phyloP scores from a whole-genome alignment of 2,113 vertebrate genomes.

The Dendrocopos noguchii region DNA sequence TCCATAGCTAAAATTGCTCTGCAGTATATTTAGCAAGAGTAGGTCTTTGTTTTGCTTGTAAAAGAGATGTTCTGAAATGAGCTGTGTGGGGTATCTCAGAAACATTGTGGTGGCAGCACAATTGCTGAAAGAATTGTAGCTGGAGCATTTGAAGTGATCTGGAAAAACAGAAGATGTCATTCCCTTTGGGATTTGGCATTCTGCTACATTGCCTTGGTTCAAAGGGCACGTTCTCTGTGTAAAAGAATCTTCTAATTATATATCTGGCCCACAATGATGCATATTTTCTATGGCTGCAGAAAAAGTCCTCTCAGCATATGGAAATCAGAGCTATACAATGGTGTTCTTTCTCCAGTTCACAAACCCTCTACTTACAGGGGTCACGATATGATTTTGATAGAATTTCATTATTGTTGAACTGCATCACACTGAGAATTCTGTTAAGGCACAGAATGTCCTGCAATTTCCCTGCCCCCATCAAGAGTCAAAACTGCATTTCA shows the following conservation, averaged over 20 bases:
- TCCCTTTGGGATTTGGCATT: constrained; percentile 56
- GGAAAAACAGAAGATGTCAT: constrained; percentile 53
- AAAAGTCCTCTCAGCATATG: constrained; percentile 17
- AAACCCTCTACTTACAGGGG: neutral
- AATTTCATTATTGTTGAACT: neutral
- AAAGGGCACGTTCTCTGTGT: constrained; percentile 51
- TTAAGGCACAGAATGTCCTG: neutral
- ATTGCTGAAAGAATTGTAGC: neutral
- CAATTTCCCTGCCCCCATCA: neutral
- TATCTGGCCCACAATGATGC: constrained; percentile 27
- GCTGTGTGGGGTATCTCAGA: constrained; percentile 29
- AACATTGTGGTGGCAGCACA: neutral
- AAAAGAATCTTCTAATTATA: constrained; percentile 50
- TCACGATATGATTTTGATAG: constrained; percentile 1
- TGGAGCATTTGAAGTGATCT: constrained; percentile 19
- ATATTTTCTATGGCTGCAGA: constrained; percentile 22
- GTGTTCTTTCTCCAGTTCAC: constrained; percentile 11
- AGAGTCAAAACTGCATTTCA: neutral
- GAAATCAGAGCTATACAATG: constrained; percentile 2
- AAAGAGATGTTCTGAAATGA: neutral
- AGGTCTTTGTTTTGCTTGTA: constrained; percentile 41
- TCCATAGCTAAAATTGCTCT: neutral
- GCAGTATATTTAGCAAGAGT: constrained; percentile 45
- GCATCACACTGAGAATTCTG: neutral
- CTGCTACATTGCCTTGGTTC: constrained; percentile 8